Evolutionary conservation across 2,888 invertebrate genomes (phyloP), one percentile per base, ranked within the genome.

Genomic region (Philonicus albiceps): DNA sequence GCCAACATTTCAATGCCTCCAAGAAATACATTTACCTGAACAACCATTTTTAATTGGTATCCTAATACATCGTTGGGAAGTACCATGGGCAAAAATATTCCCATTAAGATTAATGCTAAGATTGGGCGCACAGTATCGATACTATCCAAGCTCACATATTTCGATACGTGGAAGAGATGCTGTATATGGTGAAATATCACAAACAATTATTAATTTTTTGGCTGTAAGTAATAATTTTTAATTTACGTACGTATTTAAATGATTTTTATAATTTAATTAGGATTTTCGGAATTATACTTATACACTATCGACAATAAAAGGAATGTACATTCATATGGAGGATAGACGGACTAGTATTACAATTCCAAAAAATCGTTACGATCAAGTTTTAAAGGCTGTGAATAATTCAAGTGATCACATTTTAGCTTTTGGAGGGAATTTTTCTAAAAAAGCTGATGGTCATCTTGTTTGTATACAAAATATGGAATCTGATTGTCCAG

Each of bases 391-490:
- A 90, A 96, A 96, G 91, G 96, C 96, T 1, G 93, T 97, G 80
- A 95, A 95, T 88, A 96, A 96, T 92, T 96, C 96, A 22, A 96
- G 96, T 90, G 96, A 97, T 90, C 96, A 97, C 90, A 96, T 97
- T 87, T 92, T 98, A 90, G 96, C 97, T 0, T 95, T 97, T 90
- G 96, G 96, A 1, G 96, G 96, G 0, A 96, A 96, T 90, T 96
- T 97, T 90, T 96, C 96, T 87, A 93, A 94, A 31, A 93, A 94
- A 86, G 97, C 97, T 1, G 97, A 98, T 91, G 96, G 97, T 0
- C 97, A 97, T 92, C 93, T 98, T 87, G 97, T 97, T 27, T 97
- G 97, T 91, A 96, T 97, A 90, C 97, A 98, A 91, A 95, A 95
- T 86, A 94, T 94, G 0, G 94, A 94, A 89, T 91, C 92, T 3